Evolutionary conservation across 1,140 invertebrate species (phyloP).

Genomic region (Drosophila littoralis): DNA sequence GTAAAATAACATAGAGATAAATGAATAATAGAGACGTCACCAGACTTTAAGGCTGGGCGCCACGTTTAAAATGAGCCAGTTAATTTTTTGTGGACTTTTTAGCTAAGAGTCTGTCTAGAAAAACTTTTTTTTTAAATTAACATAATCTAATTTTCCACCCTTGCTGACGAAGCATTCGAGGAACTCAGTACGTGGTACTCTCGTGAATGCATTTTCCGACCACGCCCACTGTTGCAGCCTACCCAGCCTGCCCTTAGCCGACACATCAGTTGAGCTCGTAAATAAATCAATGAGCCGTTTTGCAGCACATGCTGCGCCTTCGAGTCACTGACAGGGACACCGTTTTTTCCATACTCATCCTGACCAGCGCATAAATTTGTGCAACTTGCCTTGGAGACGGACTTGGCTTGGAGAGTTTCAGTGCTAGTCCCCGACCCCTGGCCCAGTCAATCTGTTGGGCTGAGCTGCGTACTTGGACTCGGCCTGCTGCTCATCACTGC

Average conservation of each 20-base stretch:
- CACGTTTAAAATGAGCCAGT: too few relatives aligned
- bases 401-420: background rate
- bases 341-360: slow-evolving; percentile 9
- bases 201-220: slow-evolving; percentile 16
- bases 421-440: background rate
- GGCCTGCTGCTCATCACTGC: slow-evolving; percentile 56
- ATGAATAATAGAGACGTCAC: too few relatives aligned
- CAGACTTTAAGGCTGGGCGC: too few relatives aligned
- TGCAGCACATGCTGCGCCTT: slow-evolving; percentile 71
- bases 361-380: slow-evolving; percentile 72
- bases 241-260: background rate
- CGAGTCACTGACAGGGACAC: slow-evolving; percentile 51
- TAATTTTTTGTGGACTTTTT: too few relatives aligned
- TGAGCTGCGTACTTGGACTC: slow-evolving; percentile 22
- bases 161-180: too few relatives aligned
- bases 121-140: too few relatives aligned
- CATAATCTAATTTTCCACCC: too few relatives aligned
- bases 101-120: too few relatives aligned
- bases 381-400: slow-evolving; percentile 52
- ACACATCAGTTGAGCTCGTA: slow-evolving; percentile 70
- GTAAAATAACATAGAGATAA: too few relatives aligned
- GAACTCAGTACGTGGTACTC: background rate
- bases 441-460: slow-evolving; percentile 6
- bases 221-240: slow-evolving; percentile 35
- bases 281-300: slow-evolving; percentile 82